A percentile compares a stretch with the other conserved stretches of the same genome.
phyloP scores from a whole-genome alignment of 2,797 vertebrate species.

The Tenualosa ilisha region DNA sequence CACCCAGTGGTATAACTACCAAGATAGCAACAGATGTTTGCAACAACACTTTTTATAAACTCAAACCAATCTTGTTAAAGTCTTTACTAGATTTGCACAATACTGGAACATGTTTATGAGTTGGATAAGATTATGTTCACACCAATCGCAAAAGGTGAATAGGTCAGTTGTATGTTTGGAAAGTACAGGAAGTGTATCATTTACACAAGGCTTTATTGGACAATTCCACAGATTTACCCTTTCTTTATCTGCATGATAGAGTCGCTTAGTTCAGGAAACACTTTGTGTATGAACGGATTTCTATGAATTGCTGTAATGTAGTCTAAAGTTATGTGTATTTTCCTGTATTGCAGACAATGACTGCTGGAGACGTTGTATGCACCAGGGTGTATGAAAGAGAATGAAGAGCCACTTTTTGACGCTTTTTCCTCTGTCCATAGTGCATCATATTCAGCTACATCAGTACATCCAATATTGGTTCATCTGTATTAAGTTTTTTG shows the following conservation, averaged over 20 bases:
- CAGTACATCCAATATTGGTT: neutral
- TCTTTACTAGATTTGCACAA: no score
- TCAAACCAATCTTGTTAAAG: no score
- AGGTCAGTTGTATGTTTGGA: no score
- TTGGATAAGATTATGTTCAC: no score
- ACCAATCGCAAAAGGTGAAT: no score
- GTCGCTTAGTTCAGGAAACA: no score
- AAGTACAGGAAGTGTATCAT: no score
- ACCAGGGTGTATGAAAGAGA: conserved; percentile 75
- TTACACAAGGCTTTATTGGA: no score
- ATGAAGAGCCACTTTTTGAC: conserved; percentile 56
- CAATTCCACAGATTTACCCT: neutral
- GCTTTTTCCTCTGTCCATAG: conserved; percentile 42
- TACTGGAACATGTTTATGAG: no score
- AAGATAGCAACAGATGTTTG: no score
- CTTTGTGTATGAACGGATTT: neutral
- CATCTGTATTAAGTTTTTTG: neutral
- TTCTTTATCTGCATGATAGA: conserved; percentile 32
- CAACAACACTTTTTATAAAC: no score
- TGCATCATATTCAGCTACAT: neutral
- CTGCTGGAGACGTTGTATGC: conserved; percentile 75
- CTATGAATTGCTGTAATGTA: neutral
- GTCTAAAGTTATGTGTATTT: neutral
- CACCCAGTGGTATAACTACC: no score
- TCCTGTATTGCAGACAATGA: conserved; percentile 75